A percentile compares a stretch with the other conserved stretches of the same genome.
Evolutionary conservation across 2,113 vertebrate genomes (phyloP).

Genomic region (Rhadina sibilatrix): DNA sequence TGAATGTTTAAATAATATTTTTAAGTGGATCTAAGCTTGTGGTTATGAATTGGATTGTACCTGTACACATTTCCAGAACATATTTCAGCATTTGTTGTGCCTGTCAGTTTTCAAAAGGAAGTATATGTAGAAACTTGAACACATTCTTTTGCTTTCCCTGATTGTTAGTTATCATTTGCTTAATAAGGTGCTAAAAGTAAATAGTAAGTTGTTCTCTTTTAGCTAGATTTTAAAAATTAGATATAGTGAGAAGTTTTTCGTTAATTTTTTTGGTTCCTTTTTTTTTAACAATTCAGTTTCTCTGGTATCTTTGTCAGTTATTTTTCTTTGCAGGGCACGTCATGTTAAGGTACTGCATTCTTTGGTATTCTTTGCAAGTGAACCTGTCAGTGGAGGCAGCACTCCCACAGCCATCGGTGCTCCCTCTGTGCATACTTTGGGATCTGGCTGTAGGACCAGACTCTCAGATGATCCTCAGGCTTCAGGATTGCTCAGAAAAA

Average conservation of each 20-base stretch:
- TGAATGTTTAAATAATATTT: not conserved
- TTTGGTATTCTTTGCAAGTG: not conserved
- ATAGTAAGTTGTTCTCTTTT: fast-evolving
- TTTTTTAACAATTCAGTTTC: not conserved
- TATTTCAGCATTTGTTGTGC: not conserved
- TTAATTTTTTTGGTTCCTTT: fast-evolving
- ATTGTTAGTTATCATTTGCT: not conserved
- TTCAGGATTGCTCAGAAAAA: not conserved
- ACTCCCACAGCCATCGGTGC: fast-evolving
- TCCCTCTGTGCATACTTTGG: not conserved
- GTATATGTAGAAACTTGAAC: not conserved
- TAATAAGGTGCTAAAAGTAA: not conserved
- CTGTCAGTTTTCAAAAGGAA: not conserved
- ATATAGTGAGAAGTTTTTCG: not conserved
- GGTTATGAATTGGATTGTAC: not conserved
- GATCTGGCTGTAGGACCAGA: not conserved
- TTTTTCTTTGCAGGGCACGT: not conserved
- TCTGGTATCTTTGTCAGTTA: not conserved
- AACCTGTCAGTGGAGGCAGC: not conserved
- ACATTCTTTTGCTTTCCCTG: not conserved
- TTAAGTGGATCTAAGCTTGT: not conserved
- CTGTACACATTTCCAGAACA: not conserved
- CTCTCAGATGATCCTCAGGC: not conserved
- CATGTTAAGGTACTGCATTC: not conserved
- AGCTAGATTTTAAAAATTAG: not conserved